phyloP scores from a whole-genome alignment of 2,797 vertebrate genomes.

The Podarcis siculus region DNA sequence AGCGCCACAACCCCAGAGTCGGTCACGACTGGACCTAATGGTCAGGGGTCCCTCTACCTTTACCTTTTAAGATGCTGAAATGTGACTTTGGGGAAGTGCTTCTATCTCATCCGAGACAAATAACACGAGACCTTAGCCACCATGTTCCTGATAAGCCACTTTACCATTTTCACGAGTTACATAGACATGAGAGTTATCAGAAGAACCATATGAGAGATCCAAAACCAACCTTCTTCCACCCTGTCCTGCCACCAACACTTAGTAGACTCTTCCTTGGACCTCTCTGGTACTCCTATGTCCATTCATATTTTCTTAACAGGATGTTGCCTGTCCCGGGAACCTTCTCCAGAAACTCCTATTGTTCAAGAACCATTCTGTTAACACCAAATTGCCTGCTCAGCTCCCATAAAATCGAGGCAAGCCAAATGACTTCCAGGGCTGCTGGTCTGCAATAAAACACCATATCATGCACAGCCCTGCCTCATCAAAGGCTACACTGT shows the following conservation, averaged over 20 bases:
- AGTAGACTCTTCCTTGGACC: background rate
- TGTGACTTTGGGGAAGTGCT: background rate
- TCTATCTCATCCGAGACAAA: background rate
- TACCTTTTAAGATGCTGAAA: too few relatives aligned
- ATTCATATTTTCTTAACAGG: background rate
- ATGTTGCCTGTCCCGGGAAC: background rate
- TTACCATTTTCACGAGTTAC: background rate
- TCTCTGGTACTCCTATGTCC: background rate
- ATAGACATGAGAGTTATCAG: background rate
- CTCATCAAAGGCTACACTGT: background rate
- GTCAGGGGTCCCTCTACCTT: too few relatives aligned
- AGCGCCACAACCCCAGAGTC: too few relatives aligned
- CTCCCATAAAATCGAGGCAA: background rate
- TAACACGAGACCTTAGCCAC: background rate
- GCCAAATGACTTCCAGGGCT: conserved; percentile 2
- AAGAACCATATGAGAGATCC: background rate
- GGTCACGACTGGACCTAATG: too few relatives aligned
- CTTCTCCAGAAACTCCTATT: background rate
- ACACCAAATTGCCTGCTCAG: background rate
- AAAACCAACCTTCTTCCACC: background rate
- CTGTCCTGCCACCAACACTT: background rate
- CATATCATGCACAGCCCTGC: background rate
- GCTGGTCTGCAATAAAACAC: conserved; percentile 14
- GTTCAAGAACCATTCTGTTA: background rate
- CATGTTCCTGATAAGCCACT: background rate